Evolutionary conservation across 2,888 invertebrate genomes (phyloP).

Genomic region (Acleris emargana): DNA sequence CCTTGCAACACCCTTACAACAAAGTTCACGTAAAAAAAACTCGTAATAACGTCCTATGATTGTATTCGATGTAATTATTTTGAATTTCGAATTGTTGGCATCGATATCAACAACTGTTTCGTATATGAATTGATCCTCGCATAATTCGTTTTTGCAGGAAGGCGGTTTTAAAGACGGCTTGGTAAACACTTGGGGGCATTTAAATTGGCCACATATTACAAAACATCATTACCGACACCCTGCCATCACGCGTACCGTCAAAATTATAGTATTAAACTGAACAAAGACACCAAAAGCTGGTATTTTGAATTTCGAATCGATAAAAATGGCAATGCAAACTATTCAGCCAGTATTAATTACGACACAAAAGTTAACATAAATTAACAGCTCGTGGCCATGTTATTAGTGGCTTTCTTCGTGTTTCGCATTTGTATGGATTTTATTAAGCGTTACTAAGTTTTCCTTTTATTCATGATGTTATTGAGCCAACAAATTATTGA

Average conservation of each 20-base stretch:
- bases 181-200: constrained; percentile 49
- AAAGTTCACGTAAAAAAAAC: constrained; percentile 62
- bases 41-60: constrained; percentile 62
- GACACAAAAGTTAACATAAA: constrained; percentile 57
- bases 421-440: constrained; percentile 52
- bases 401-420: constrained; percentile 61
- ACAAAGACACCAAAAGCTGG: constrained; percentile 61
- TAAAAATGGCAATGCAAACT: constrained; percentile 59
- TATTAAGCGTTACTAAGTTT: constrained; percentile 37
- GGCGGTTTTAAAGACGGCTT: constrained; percentile 45
- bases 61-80: constrained; percentile 61
- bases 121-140: constrained; percentile 50
- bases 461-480: constrained; percentile 31
- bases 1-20: constrained; percentile 54
- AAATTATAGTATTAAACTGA: constrained; percentile 66
- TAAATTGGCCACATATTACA: constrained; percentile 63
- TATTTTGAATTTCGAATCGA: constrained; percentile 47
- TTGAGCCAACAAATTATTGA: constrained; percentile 29
- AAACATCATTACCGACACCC: constrained; percentile 55
- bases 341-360: constrained; percentile 59
- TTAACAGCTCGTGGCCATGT: constrained; percentile 65
- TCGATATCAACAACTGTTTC: constrained; percentile 71
- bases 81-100: constrained; percentile 57
- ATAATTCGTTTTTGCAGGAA: constrained; percentile 45
- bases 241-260: constrained; percentile 59